These are phyloP conservation scores for Meghimatium bilineatum DNA, from an alignment of 2,888 invertebrate genomes.

Conservation along the genomic window DNA sequence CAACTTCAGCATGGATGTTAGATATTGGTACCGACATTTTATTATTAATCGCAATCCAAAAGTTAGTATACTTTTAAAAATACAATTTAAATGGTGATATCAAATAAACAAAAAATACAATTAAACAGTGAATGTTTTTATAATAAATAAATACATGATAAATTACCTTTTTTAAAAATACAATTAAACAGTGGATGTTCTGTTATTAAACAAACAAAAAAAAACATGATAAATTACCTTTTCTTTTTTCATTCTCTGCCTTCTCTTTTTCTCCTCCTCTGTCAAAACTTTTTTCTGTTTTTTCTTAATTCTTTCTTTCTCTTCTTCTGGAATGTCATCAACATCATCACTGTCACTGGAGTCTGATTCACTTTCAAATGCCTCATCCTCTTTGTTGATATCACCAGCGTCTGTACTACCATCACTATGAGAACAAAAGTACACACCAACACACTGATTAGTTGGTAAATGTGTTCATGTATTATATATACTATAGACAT, in stretches of 20 bases:
- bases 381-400: conserved; percentile 56
- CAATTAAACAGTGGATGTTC: background rate
- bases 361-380: conserved; percentile 70
- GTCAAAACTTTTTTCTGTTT: conserved; percentile 80
- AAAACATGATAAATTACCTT: conserved; percentile 57
- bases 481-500: no score
- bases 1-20: no score
- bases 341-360: conserved; percentile 70
- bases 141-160: no score
- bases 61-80: no score
- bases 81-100: no score
- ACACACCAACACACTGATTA: no score
- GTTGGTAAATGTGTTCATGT: no score
- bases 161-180: background rate
- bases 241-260: conserved; percentile 69
- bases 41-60: no score
- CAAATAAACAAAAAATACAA: no score
- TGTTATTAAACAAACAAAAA: no score
- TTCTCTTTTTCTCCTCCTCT: conserved; percentile 67
- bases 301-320: conserved; percentile 75
- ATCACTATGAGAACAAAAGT: conserved; percentile 43
- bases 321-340: conserved; percentile 64
- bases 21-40: no score
- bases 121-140: no score
- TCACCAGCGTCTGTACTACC: conserved; percentile 41